Conservation (phyloP, 1,140 invertebrate genomes). For the Centruroides sculpturatus region DNA sequence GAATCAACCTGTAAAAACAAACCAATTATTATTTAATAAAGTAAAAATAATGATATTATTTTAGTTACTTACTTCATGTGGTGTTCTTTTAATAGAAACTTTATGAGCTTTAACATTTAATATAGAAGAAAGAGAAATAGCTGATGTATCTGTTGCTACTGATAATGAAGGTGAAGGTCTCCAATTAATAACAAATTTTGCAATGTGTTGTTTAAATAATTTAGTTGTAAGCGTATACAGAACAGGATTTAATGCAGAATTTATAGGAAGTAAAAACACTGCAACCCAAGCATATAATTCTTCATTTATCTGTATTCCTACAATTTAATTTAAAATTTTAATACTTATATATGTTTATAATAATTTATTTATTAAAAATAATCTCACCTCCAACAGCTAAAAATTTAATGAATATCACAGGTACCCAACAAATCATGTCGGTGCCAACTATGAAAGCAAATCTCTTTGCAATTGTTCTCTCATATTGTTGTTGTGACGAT, state of each 20-base stretch:
- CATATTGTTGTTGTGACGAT: slow-evolving; percentile 40
- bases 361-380: no score
- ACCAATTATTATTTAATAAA: no score
- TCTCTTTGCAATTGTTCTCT: slow-evolving; percentile 48
- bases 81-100: no score
- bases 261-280: slow-evolving; percentile 40
- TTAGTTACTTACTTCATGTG: no score
- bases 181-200: background rate
- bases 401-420: slow-evolving; percentile 52
- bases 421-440: slow-evolving; percentile 56
- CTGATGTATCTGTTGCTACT: no score
- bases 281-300: slow-evolving; percentile 38
- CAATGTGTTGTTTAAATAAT: slow-evolving; percentile 13
- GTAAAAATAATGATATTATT: no score
- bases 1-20: no score
- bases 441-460: slow-evolving; percentile 62
- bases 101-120: no score
- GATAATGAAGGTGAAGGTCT: no score
- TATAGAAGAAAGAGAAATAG: no score
- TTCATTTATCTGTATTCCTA: slow-evolving; percentile 24
- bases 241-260: slow-evolving; percentile 41
- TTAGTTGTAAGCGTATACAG: slow-evolving; percentile 37
- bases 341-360: no score
- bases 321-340: background rate
- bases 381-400: slow-evolving; percentile 37